phyloP scores from a whole-genome alignment of 2,888 invertebrate species.

The Oscheius sp. region DNA sequence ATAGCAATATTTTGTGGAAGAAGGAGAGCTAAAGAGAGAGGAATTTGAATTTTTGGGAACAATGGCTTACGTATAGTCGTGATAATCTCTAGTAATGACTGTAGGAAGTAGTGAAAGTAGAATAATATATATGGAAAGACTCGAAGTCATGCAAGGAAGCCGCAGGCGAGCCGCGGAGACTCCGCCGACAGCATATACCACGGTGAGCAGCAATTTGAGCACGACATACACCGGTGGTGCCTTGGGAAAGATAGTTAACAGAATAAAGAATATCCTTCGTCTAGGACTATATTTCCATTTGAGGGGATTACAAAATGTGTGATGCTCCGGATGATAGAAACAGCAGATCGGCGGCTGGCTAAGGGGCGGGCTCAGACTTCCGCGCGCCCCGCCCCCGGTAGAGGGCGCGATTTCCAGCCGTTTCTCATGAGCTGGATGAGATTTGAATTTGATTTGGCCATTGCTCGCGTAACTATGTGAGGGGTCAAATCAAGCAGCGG shows the following conservation, averaged over 20 bases:
- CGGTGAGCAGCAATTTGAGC: slow-evolving; percentile 15
- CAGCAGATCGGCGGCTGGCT: slow-evolving; percentile 25
- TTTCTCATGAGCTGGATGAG: slow-evolving; percentile 31
- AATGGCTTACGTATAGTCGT: slow-evolving; percentile 1
- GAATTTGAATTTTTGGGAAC: background rate
- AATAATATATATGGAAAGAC: slow-evolving; percentile 10
- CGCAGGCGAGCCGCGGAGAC: slow-evolving; percentile 22
- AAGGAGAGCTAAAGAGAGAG: background rate
- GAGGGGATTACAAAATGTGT: slow-evolving; percentile 13
- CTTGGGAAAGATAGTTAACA: background rate
- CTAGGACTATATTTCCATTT: slow-evolving; percentile 15
- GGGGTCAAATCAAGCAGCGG: slow-evolving; percentile 15
- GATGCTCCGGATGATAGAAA: slow-evolving; percentile 26
- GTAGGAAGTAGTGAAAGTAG: slow-evolving; percentile 9
- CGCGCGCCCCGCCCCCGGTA: slow-evolving; percentile 24
- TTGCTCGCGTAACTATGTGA: slow-evolving; percentile 18
- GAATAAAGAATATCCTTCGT: too few relatives aligned
- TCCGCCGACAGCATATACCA: slow-evolving; percentile 24
- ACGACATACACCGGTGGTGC: slow-evolving; percentile 25
- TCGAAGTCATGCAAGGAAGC: slow-evolving; percentile 26
- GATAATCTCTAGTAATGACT: slow-evolving; percentile 2
- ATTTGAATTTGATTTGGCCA: slow-evolving; percentile 27
- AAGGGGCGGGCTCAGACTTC: slow-evolving; percentile 24
- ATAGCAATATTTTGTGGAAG: slow-evolving; percentile 53
- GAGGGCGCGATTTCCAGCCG: slow-evolving; percentile 27